Conservation (phyloP, 1,140 invertebrate species). For the Ruditapes philippinarum region DNA sequence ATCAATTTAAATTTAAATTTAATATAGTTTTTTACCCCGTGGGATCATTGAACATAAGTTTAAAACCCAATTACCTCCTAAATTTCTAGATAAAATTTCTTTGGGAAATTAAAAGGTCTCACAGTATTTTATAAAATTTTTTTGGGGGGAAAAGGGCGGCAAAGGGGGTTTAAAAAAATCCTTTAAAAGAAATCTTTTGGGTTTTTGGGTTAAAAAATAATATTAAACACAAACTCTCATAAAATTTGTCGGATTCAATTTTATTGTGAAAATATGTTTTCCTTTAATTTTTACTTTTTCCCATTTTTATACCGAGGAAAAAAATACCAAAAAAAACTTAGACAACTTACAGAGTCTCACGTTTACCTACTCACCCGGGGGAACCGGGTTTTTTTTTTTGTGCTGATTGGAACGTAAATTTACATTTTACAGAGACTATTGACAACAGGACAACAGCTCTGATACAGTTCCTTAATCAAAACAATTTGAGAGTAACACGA, state of each 20-base stretch:
- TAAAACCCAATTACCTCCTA: neutral
- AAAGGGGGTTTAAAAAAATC: neutral
- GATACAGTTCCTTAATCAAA: too few relatives aligned
- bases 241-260: too few relatives aligned
- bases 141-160: neutral
- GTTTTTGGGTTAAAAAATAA: neutral
- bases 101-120: neutral
- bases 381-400: neutral
- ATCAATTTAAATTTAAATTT: neutral
- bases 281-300: neutral
- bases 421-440: neutral
- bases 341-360: neutral
- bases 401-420: neutral
- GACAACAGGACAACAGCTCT: too few relatives aligned
- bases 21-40: neutral
- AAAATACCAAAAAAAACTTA: neutral
- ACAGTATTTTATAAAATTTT: neutral
- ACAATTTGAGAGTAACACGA: neutral
- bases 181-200: neutral
- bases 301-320: neutral
- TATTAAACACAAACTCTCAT: neutral
- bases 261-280: too few relatives aligned
- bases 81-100: neutral
- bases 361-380: neutral
- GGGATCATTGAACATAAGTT: neutral